Conservation (phyloP, 2,888 invertebrate genomes). For the Acleris sparsana region DNA sequence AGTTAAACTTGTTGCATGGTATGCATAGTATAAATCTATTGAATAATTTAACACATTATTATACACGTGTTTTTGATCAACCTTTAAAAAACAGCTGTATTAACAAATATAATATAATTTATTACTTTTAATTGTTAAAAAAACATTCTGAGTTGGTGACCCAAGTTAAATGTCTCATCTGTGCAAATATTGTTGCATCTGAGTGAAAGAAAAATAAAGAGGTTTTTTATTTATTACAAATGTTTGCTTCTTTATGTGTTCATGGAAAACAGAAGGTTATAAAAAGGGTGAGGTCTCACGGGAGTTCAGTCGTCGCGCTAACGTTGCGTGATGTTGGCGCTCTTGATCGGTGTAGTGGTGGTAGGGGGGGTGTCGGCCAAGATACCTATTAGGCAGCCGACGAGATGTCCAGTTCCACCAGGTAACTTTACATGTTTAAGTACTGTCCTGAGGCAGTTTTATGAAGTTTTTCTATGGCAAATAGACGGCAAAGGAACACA, state of each 20-base stretch:
- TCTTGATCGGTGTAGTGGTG: conserved; percentile 4
- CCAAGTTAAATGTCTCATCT: background rate
- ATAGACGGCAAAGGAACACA: no score
- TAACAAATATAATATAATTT: background rate
- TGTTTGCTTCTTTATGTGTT: conserved; percentile 15
- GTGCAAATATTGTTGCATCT: conserved; percentile 10
- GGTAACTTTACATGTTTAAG: conserved; percentile 6
- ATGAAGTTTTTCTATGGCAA: background rate
- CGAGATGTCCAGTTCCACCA: background rate
- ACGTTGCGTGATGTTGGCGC: conserved; percentile 14
- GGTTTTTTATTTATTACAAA: conserved; percentile 17
- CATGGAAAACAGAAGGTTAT: conserved; percentile 31
- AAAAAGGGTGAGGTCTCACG: conserved; percentile 7
- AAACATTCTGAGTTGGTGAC: background rate
- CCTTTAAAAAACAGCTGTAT: conserved; percentile 15
- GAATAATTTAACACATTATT: background rate
- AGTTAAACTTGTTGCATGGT: no score
- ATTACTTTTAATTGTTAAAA: conserved; percentile 7
- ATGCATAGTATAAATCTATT: no score
- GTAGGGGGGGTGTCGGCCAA: conserved; percentile 18
- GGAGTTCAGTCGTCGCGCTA: conserved; percentile 12
- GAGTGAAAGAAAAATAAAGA: conserved; percentile 14
- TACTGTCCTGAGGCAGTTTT: background rate
- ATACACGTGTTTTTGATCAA: background rate
- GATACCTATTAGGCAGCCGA: background rate